These are phyloP conservation scores for Phyllotreta striolata DNA, from an alignment of 2,888 invertebrate species.

Conservation along the genomic window DNA sequence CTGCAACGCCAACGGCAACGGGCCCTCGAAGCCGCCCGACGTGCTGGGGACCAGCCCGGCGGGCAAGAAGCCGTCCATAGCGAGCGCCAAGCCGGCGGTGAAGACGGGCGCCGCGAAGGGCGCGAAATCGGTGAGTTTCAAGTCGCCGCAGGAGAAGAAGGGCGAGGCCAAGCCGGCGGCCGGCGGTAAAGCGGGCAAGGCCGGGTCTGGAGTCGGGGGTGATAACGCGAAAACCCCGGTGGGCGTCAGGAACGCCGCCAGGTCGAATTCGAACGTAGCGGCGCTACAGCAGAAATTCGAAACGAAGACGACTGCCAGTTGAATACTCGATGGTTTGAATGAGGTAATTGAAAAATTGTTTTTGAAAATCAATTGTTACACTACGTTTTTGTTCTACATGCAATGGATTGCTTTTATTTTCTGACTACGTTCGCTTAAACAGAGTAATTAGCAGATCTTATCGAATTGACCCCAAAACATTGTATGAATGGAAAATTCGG, in stretches of 20 bases:
- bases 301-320: slow-evolving; percentile 56
- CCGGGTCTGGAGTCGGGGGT: slow-evolving; percentile 37
- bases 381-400: background rate
- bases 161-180: slow-evolving; percentile 55
- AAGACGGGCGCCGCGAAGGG: slow-evolving; percentile 63
- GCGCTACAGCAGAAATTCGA: slow-evolving; percentile 83
- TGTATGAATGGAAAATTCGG: too few species aligned
- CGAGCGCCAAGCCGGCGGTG: slow-evolving; percentile 54
- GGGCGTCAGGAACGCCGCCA: slow-evolving; percentile 63
- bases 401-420: too few species aligned
- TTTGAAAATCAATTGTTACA: slow-evolving; percentile 10
- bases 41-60: slow-evolving; percentile 64
- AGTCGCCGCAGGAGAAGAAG: slow-evolving; percentile 53
- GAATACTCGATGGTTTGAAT: slow-evolving; percentile 5
- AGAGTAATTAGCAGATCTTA: too few species aligned
- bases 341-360: background rate
- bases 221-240: slow-evolving; percentile 50
- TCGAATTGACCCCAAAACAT: too few species aligned
- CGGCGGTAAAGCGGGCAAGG: slow-evolving; percentile 42
- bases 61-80: slow-evolving; percentile 51
- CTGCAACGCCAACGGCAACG: slow-evolving; percentile 62
- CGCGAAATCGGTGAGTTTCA: slow-evolving; percentile 59
- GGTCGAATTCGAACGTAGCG: slow-evolving; percentile 74
- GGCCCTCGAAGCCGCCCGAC: slow-evolving; percentile 68
- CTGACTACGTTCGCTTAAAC: too few species aligned